These are phyloP conservation scores for Salvelinus fontinalis DNA, from an alignment of 2,113 vertebrate species.

Conservation along the genomic window DNA sequence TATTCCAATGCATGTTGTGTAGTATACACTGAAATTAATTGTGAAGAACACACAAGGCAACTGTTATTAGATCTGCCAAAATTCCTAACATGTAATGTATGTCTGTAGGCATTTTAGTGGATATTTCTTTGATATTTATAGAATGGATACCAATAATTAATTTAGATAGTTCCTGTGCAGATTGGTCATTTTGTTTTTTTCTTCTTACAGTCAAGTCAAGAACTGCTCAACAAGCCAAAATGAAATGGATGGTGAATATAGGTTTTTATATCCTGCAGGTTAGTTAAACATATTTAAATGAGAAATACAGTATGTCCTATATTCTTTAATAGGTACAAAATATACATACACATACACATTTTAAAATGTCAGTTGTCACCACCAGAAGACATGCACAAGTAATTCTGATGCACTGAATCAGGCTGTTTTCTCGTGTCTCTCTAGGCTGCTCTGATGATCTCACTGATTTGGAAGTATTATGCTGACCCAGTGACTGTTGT, in stretches of 20 bases:
- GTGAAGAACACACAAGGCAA: too few species aligned
- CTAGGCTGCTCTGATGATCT: slow-evolving; percentile 81
- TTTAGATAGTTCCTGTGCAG: not conserved
- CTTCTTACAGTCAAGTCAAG: slow-evolving; percentile 86
- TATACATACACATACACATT: too few species aligned
- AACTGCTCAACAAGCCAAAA: slow-evolving; percentile 91
- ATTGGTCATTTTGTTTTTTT: slow-evolving; percentile 23
- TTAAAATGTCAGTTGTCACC: too few species aligned
- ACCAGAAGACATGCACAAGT: too few species aligned
- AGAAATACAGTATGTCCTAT: not conserved
- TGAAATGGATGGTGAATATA: slow-evolving; percentile 98
- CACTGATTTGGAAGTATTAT: slow-evolving; percentile 84
- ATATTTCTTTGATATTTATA: not conserved
- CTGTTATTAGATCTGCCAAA: too few species aligned
- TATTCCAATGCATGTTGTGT: not conserved
- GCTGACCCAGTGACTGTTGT: slow-evolving; percentile 78
- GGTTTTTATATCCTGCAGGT: slow-evolving; percentile 92
- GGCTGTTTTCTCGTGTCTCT: slow-evolving; percentile 11
- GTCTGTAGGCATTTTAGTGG: not conserved
- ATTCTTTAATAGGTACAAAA: too few species aligned
- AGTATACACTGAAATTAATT: not conserved
- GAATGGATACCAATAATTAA: not conserved
- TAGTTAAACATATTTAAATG: slow-evolving; percentile 40
- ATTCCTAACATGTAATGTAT: too few species aligned
- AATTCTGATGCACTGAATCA: too few species aligned